phyloP scores from a whole-genome alignment of 2,113 vertebrate species.

The Ciconia maguari region DNA sequence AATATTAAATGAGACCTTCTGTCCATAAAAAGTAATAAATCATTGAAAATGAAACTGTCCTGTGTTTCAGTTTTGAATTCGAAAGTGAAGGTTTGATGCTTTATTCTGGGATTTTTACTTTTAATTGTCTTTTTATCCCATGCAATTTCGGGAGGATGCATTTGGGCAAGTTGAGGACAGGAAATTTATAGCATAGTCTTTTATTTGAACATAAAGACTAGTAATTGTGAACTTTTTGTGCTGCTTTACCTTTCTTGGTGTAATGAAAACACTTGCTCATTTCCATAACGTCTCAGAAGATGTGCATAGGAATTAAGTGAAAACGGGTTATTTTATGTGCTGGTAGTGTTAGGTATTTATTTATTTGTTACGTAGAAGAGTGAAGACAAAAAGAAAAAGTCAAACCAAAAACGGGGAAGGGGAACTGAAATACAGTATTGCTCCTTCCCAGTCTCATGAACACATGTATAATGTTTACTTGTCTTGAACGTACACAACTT shows the following conservation, averaged over 20 bases:
- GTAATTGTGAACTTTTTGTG: conserved; percentile 57
- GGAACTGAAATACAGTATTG: background rate
- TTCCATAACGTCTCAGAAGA: conserved; percentile 62
- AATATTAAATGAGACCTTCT: conserved; percentile 72
- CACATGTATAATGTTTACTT: conserved; percentile 46
- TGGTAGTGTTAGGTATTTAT: conserved; percentile 74
- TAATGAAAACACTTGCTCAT: conserved; percentile 48
- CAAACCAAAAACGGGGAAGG: conserved; percentile 63
- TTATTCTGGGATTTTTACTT: conserved; percentile 60
- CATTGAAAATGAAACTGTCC: conserved; percentile 72
- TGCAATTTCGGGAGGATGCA: conserved; percentile 31
- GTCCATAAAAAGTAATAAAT: conserved; percentile 69
- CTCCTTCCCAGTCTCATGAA: background rate
- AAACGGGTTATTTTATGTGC: conserved; percentile 79
- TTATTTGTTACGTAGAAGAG: conserved; percentile 72
- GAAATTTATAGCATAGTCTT: conserved; percentile 34
- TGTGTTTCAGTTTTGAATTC: conserved; percentile 73
- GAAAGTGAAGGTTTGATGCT: conserved; percentile 70
- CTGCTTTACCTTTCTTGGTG: conserved; percentile 59
- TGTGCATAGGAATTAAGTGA: conserved; percentile 65
- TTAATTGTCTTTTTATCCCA: conserved; percentile 22
- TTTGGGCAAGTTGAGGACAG: conserved; percentile 52
- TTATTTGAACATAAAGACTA: conserved; percentile 26
- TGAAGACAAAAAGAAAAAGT: conserved; percentile 57
- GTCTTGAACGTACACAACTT: conserved; percentile 46